Evolutionary conservation across 2,113 vertebrate genomes (phyloP).

Genomic region (Odocoileus virginianus): DNA sequence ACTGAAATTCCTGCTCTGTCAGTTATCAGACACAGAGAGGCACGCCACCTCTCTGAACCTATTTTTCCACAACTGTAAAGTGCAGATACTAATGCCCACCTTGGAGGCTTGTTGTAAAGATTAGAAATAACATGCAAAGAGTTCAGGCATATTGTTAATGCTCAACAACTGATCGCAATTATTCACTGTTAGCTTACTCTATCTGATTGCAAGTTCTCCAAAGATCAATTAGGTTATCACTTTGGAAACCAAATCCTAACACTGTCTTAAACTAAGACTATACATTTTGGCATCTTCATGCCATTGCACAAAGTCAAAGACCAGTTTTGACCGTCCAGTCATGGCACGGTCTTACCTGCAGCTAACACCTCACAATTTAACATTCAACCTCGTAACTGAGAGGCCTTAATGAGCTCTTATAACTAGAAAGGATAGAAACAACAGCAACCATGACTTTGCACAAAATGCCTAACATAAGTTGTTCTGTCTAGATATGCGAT

Average conservation of each 20-base stretch:
- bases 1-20: neutral
- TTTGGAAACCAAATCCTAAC: neutral
- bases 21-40: neutral
- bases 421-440: neutral
- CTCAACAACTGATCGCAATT: neutral
- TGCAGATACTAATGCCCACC: neutral
- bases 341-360: rapidly evolving
- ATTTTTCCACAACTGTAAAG: neutral
- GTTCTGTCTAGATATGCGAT: neutral
- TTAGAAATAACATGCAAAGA: neutral
- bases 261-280: neutral
- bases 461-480: neutral
- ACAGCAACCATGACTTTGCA: neutral
- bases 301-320: neutral
- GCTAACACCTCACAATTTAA: neutral
- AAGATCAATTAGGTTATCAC: neutral
- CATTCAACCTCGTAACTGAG: neutral
- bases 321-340: no score
- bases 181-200: neutral
- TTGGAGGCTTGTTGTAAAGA: neutral
- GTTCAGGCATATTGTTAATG: no score
- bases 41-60: neutral
- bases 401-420: no score
- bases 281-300: neutral
- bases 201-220: neutral